Evolutionary conservation across 2,888 invertebrate species (phyloP), one percentile per base, ranked within the genome.

Genomic region (Platerodrilus igneus): DNA sequence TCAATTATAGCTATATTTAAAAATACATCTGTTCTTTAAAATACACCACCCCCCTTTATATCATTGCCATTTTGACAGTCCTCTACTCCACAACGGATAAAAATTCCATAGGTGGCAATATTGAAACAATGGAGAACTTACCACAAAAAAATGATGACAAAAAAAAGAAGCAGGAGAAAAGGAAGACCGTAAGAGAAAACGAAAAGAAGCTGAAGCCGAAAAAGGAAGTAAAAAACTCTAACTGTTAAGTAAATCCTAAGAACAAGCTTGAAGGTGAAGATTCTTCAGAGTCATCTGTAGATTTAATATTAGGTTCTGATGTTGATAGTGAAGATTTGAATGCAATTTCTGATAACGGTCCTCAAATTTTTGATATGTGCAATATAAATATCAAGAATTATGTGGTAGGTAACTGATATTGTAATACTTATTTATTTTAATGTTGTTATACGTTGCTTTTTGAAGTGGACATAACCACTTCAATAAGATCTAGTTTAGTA

Each of bases 91-190:
- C 3, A 4, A 15, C n/a, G n/a, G n/a, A 27, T 3, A 27, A 27
- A 27, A n/a, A 15, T 27, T 27, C 15, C 27, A n/a, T 27, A 14
- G 8, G 27, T 27, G 2, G 7, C 27, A 27, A 27, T 16, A 3
- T 27, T 10, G 2, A 16, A 14, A 3, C 27, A 27, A 15, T 15
- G 7, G 15, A 27, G 27, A 9, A 16, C 27, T 27, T 25, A 25
- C 8, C 25, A 25, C 14, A 27, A 10, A 14, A 27, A 16, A 14
- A 14, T 8, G 8, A 6, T n/a, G 16, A 27, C 2, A 15, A 6
- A 9, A n/a, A 27, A 15, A 27, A 7, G n/a, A 27, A 27, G n/a
- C 3, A 15, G n/a, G 15, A 14, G n/a, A n/a, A 27, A 10, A 13
- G 16, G 9, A 13, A 27, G 16, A 11, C 5, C 4, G 25, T 15